Evolutionary conservation across 2,888 invertebrate genomes (phyloP), one percentile per base, ranked within the genome.

Genomic region (Conus canariensis): DNA sequence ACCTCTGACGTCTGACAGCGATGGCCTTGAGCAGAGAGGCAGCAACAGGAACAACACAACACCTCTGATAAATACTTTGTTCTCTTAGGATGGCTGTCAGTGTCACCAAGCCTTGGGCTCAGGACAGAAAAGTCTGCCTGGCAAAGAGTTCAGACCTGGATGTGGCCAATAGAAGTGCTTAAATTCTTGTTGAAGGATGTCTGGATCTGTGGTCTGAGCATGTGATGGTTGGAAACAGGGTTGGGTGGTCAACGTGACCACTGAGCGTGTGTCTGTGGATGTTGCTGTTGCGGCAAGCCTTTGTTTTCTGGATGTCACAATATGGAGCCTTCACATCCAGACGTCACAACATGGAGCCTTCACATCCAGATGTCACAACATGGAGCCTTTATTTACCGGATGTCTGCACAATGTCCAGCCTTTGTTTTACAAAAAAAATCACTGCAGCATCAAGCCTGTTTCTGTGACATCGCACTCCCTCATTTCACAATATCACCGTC

Each of bases 1-100:
- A 95, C 95, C 64, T 96, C 95, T 5, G 94, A 95, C 91, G 95
- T 96, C 87, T 95, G 94, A 95, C 91, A 70, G 58, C 14, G 67
- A 64, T 58, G 14, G 82, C 56, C 82, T 22, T 83, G 82, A 58
- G 45, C 64, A 16, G 22, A 83, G 58, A 58, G 56, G 82, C 82
- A 83, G 56, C 82, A 83, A 19, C 56, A 58, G 58, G 19, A 56
- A 58, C 82, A 82, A 58, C 58, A 83, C 58, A 58, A 83, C 19
- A 83, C 82, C 80, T 80, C 80, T 45, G 14, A 30, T 45, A 64
- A 16, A 16, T 16, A 64, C 74, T 16, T 16, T 77, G 30, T 1
- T 16, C 10, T 30, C 25, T 30, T 30, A 30, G 25, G 25, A 77
- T 77, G 64, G 16, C 64, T 64, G 64, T 64, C 30, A 30, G 30